These are phyloP conservation scores for Cyanoliseus patagonus DNA, from an alignment of 2,113 vertebrate species.

Conservation along the genomic window DNA sequence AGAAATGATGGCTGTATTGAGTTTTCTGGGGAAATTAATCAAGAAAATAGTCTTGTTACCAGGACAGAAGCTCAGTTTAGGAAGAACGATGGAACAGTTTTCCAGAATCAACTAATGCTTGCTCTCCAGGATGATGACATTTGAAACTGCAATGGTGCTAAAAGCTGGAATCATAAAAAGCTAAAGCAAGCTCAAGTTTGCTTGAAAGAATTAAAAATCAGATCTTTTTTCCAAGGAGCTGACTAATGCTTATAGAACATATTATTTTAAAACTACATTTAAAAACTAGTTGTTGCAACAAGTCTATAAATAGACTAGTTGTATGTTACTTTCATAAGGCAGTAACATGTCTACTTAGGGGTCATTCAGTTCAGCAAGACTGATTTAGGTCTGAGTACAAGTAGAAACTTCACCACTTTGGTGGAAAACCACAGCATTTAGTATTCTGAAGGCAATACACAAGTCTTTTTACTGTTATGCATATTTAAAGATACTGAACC, in stretches of 20 bases:
- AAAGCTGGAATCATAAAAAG: not conserved
- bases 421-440: not conserved
- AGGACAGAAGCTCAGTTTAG: conserved; percentile 40
- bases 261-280: not conserved
- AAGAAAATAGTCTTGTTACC: conserved; percentile 11
- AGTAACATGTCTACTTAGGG: not conserved
- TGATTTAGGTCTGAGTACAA: not conserved
- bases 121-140: accelerated
- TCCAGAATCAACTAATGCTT: not conserved
- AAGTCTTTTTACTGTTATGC: not conserved
- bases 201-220: not conserved
- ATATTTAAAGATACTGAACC: not conserved
- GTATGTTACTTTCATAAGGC: not conserved
- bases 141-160: not conserved
- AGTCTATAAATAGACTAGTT: not conserved
- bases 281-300: not conserved
- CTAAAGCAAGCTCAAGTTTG: not conserved
- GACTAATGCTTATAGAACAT: not conserved
- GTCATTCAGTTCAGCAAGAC: not conserved
- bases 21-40: conserved; percentile 35
- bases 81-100: not conserved
- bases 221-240: not conserved
- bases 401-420: not conserved
- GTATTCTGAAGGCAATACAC: not conserved
- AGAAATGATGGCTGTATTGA: not conserved